phyloP scores from a whole-genome alignment of 2,888 invertebrate genomes.

The Hirtodrosophila confusa region DNA sequence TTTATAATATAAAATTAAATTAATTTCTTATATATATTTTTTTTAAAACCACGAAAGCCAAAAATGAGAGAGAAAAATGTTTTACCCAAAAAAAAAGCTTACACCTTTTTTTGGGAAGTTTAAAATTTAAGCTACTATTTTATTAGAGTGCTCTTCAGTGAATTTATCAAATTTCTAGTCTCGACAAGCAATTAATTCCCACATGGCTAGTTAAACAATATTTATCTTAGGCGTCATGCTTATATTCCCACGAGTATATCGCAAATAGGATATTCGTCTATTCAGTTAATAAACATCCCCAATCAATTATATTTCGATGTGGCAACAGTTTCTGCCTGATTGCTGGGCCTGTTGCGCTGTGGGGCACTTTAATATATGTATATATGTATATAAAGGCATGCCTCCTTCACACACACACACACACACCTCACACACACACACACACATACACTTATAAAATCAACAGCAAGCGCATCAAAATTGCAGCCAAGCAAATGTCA shows the following conservation, averaged over 20 bases:
- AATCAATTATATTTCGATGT: constrained; percentile 41
- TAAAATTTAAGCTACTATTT: no score
- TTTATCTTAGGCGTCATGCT: background rate
- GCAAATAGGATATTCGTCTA: constrained; percentile 13
- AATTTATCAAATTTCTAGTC: no score
- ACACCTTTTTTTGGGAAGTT: no score
- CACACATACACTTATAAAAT: constrained; percentile 17
- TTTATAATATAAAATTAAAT: no score
- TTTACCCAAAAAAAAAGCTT: no score
- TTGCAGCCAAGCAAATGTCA: constrained; percentile 41
- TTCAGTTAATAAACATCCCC: constrained; percentile 29
- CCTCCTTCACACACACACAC: constrained; percentile 8
- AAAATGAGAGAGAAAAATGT: no score
- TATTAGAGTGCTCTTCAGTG: no score
- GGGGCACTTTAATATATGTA: constrained; percentile 33
- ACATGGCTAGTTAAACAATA: no score
- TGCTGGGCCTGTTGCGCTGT: constrained; percentile 33
- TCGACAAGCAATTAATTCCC: no score
- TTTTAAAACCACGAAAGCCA: no score
- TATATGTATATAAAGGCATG: no score
- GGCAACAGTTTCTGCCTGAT: constrained; percentile 39
- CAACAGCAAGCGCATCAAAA: constrained; percentile 15
- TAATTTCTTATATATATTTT: no score
- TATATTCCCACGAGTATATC: background rate
- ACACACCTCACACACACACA: constrained; percentile 7